A percentile compares a stretch with the other conserved stretches of the same genome.
phyloP scores from a whole-genome alignment of 2,888 invertebrate species.

The Chaetogeoica ovagalla region DNA sequence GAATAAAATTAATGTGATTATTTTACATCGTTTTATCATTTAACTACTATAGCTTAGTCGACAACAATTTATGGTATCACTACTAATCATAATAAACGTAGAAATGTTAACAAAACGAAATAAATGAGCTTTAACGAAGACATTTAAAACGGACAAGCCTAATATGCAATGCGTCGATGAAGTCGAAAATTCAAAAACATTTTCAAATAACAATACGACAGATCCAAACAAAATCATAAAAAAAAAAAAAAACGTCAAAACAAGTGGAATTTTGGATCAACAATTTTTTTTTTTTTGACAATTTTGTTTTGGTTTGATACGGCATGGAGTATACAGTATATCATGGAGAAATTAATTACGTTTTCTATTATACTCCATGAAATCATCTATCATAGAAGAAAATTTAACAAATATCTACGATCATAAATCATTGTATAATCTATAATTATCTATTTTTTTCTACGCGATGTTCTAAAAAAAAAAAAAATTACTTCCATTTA shows the following conservation, averaged over 20 bases:
- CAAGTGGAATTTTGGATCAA: slow-evolving; percentile 44
- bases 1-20: neutral
- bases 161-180: neutral
- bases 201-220: neutral
- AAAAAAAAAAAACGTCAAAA: slow-evolving; percentile 25
- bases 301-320: slow-evolving; percentile 52
- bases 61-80: neutral
- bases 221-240: neutral
- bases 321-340: slow-evolving; percentile 29
- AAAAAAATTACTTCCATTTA: no score
- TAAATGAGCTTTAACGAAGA: neutral
- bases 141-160: neutral
- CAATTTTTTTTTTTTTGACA: slow-evolving; percentile 45
- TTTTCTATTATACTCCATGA: slow-evolving; percentile 1
- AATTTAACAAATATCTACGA: no score
- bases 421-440: no score
- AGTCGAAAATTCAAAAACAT: slow-evolving; percentile 16
- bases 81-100: neutral
- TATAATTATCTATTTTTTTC: no score
- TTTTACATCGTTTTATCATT: neutral
- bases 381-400: neutral
- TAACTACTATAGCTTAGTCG: neutral
- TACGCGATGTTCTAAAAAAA: no score
- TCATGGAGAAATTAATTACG: neutral
- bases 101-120: neutral